phyloP scores from a whole-genome alignment of 2,888 invertebrate genomes.

The Thereva unica region DNA sequence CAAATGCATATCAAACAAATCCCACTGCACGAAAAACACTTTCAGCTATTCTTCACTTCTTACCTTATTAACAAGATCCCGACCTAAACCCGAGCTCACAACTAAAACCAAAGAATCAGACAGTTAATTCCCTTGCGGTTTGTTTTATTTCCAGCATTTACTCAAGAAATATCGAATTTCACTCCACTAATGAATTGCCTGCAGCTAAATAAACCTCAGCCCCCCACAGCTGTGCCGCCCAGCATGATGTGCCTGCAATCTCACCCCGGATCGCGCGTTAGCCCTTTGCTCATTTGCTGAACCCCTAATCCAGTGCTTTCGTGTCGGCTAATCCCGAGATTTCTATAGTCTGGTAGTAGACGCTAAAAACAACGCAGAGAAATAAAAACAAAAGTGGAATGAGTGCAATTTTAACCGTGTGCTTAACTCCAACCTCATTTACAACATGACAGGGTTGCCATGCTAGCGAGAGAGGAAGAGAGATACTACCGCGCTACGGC shows the following conservation, averaged over 20 bases:
- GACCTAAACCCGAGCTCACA: constrained; percentile 19
- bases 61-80: constrained; percentile 30
- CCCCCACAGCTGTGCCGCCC: neutral
- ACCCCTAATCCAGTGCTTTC: constrained; percentile 56
- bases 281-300: constrained; percentile 21
- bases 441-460: neutral
- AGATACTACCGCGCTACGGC: no score
- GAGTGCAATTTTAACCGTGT: constrained; percentile 18
- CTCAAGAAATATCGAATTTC: constrained; percentile 34
- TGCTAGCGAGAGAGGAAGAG: no score
- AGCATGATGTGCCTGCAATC: neutral
- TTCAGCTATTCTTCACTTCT: neutral
- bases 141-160: constrained; percentile 24
- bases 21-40: neutral
- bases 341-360: constrained; percentile 19
- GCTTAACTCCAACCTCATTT: neutral
- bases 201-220: neutral
- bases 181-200: constrained; percentile 29
- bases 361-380: constrained; percentile 8
- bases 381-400: constrained; percentile 14
- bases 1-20: constrained; percentile 4
- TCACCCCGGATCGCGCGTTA: constrained; percentile 29
- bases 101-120: constrained; percentile 31
- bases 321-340: constrained; percentile 57
- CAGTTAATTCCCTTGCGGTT: constrained; percentile 32